Evolutionary conservation across 2,113 vertebrate species (phyloP), one percentile per base, ranked within the genome.

Genomic region (Syngnathus floridae): DNA sequence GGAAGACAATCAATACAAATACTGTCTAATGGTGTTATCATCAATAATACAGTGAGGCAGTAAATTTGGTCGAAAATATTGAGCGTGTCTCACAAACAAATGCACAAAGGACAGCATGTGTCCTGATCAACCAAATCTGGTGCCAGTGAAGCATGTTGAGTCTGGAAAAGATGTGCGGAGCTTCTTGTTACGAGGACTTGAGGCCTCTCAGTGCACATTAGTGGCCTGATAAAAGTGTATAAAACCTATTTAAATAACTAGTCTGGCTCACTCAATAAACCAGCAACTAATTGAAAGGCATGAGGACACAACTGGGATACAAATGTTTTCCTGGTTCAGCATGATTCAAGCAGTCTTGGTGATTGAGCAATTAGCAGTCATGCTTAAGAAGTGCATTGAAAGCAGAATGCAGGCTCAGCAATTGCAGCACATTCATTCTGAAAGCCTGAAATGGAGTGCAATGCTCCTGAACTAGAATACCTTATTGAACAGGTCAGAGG

Each of bases 41-140:
- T 88, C 71, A 87, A 89, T 89, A 88, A 87, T 86, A 70, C 52
- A 88, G 73, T 21, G 61, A 66, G 61, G 51, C 49, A 40, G 62
- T 57, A 16, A 66, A 56, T 55, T 64, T 57, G 21, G 67, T 66
- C 59, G 16, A 55, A 52, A 71, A 65, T 36, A 62, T 65, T 16
- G 59, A 61, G 22, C 26, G 59, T 61, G 38, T 41, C 21, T 58
- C 10, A 2, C 51, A 55, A 13, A 35, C 7, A 46, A 9, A 60
- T 35, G 54, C 56, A 26, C 64, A 48, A 57, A 51, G 19, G 48
- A 21, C 35, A 49, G 8, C 0, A n/a, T 31, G 26, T 31, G 26
- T 31, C 26, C 26, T 31, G 26, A 31, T 31, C 26, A 31, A 31
- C 26, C 13, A 58, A 2, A 12, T 52, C 37, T 1, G 3, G 19